Percentiles rank a stretch among this genome's conserved stretches.
Conservation (phyloP, 2,797 vertebrate species). For the Thalassophryne amazonica region DNA sequence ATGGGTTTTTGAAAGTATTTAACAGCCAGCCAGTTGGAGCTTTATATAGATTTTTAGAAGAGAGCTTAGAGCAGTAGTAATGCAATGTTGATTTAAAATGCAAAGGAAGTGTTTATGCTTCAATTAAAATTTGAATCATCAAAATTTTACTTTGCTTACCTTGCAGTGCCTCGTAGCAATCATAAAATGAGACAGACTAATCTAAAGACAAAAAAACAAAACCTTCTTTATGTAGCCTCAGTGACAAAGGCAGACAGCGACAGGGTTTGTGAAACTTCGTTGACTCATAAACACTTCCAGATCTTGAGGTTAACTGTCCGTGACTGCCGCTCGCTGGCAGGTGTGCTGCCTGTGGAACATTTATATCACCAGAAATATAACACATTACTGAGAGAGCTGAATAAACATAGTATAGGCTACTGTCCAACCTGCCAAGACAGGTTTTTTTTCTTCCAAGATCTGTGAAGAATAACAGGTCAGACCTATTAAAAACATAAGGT, state of each 20-base stretch:
- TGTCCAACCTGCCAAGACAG: too few relatives aligned
- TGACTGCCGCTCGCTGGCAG: constrained; percentile 78
- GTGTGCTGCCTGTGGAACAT: constrained; percentile 70
- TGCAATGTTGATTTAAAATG: background rate
- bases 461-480: too few relatives aligned
- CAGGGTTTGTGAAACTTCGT: constrained; percentile 68
- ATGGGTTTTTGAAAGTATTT: background rate
- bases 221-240: constrained; percentile 31
- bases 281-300: constrained; percentile 73
- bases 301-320: constrained; percentile 82
- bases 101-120: background rate
- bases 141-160: constrained; percentile 52
- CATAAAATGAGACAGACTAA: constrained; percentile 16
- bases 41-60: background rate
- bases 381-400: too few relatives aligned
- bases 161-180: constrained; percentile 7
- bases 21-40: background rate
- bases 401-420: too few relatives aligned
- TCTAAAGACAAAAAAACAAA: too few relatives aligned
- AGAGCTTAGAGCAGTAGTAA: background rate
- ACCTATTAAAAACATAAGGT: too few relatives aligned
- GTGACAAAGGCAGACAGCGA: constrained; percentile 53
- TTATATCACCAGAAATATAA: too few relatives aligned
- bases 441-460: too few relatives aligned
- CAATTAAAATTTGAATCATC: background rate